Conservation (phyloP, 2,113 vertebrate species). For the Cynopterus brachyotis region DNA sequence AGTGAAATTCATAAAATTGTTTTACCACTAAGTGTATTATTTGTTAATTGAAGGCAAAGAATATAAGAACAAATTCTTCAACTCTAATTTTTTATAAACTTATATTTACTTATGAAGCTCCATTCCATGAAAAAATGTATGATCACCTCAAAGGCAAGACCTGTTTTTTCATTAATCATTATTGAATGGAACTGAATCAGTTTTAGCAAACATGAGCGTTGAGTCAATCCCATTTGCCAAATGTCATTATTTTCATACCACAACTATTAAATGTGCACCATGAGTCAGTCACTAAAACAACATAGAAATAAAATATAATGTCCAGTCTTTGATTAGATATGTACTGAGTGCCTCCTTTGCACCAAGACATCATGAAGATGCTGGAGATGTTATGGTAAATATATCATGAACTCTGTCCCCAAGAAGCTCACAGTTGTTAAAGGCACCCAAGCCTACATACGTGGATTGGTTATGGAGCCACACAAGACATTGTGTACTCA, state of each 20-base stretch:
- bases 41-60: not conserved
- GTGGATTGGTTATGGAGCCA: not conserved
- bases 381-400: not conserved
- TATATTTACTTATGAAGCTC: not conserved
- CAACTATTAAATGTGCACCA: not conserved
- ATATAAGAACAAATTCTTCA: conserved; percentile 20
- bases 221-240: conserved; percentile 11
- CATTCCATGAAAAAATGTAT: conserved; percentile 31
- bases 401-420: not conserved
- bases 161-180: not conserved
- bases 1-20: not conserved
- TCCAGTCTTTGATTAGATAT: not conserved
- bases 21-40: conserved; percentile 18
- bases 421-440: not conserved
- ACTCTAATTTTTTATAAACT: not conserved
- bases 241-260: conserved; percentile 25
- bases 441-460: not conserved
- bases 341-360: not conserved
- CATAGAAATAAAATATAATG: conserved; percentile 6
- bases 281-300: conserved; percentile 28
- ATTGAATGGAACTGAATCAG: conserved; percentile 5
- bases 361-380: not conserved
- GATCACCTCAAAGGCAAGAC: not conserved
- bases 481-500: not conserved
- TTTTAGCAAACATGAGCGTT: conserved; percentile 41